Base-by-base conservation (phyloP, 2,797 vertebrate species). In the Falco novaeseelandiae region DNA sequence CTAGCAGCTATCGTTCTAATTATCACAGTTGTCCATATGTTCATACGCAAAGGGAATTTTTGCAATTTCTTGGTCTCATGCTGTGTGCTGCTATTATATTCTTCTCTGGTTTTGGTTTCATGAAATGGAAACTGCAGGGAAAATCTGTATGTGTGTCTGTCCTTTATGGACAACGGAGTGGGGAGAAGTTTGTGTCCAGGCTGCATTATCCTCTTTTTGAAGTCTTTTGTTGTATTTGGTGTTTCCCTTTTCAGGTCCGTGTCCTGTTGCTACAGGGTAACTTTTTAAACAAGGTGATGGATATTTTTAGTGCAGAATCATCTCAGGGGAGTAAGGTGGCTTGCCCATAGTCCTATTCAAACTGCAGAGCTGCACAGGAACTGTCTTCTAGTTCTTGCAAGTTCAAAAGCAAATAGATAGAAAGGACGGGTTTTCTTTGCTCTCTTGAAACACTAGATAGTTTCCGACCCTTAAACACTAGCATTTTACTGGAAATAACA, bases 21-120 rank as follows among this genome's bases (percentile, higher is more conserved):
- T 96, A 98, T 97, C 97, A 96, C 96, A 97, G 97, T 97, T 93
- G 93, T 94, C 97, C 97, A 96, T 98, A 98, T 98, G 97, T 96
- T 98, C 96, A 78, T 91, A 89, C n/a, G 89, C 95, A 94, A 92
- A 83, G 96, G 94, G 86, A 87, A 91, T 95, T 96, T 94, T 95
- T 96, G 89, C 91, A 91, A 63, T 96, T 96, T 94, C 87, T 95
- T 61, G 57, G n/a, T 78, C 90, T 96, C 97, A 94, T 82, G 77
- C 95, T 98, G 95, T 95, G 95, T 94, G 92, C 83, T 59, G 77
- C 87, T 95, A 83, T 91, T 93, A 44, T 93, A 9, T 89, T 84
- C 82, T 79, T 58, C 44, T 96, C 78, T 96, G 18, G 87, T 84
- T 91, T 89, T 95, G 87, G 79, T 97, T 92, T 96, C 54, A 23